Evolutionary conservation across 2,113 vertebrate genomes (phyloP).

Genomic region (Zapornia atra): DNA sequence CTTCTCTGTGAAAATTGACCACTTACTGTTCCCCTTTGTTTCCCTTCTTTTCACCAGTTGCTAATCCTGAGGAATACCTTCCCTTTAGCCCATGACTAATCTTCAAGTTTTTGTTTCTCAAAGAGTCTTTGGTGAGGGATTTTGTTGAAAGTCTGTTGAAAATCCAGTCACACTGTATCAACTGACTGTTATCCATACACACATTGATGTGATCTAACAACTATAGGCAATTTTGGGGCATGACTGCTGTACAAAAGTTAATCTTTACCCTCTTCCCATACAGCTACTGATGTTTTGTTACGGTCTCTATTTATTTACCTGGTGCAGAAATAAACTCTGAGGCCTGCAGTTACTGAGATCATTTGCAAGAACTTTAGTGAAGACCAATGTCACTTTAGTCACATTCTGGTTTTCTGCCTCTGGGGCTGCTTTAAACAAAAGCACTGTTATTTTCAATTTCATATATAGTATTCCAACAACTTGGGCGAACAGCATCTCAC

Average conservation of each 20-base stretch:
- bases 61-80: constrained; percentile 58
- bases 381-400: background rate
- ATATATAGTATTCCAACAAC: background rate
- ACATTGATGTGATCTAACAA: constrained; percentile 3
- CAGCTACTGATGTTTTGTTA: background rate
- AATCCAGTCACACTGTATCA: constrained; percentile 56
- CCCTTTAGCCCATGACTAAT: constrained; percentile 56
- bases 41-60: constrained; percentile 27
- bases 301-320: background rate
- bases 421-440: background rate
- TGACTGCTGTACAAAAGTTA: background rate
- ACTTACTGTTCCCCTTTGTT: constrained; percentile 38
- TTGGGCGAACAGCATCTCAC: background rate
- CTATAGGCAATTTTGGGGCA: background rate
- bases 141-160: constrained; percentile 46
- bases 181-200: constrained; percentile 10
- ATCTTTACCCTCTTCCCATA: background rate
- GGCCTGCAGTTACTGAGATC: background rate
- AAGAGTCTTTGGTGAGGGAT: constrained; percentile 30
- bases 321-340: background rate
- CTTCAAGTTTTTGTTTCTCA: constrained; percentile 59
- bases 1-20: constrained; percentile 46
- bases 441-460: background rate
- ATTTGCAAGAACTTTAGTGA: background rate
- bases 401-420: background rate